Evolutionary conservation across 2,888 invertebrate species (phyloP), one percentile per base, ranked within the genome.

Genomic region (Glaucopsyche alexis): DNA sequence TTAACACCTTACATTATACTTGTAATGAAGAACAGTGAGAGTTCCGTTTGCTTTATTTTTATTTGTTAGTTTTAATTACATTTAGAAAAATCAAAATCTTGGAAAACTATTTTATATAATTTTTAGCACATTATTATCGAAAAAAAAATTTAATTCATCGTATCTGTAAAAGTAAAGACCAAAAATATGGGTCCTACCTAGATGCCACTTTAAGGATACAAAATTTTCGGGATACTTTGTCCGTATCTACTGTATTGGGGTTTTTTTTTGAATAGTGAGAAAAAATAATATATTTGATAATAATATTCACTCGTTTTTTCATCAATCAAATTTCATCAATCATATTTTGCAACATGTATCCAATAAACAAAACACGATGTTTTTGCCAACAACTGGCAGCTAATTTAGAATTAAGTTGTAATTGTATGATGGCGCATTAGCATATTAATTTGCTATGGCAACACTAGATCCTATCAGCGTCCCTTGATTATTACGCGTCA

Each of bases 401-500:
- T 76, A 77, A 78, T 78, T 79, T 78, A 77, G 78, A 73, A 74
- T 77, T 77, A 74, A 75, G 65, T 76, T 74, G 60, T 72, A 77
- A 77, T 75, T 74, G 80, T 79, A 83, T 83, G 83, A 83, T 80
- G 83, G 83, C 80, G 79, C 84, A 84, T 85, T 85, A 84, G 84
- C 82, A 84, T 86, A 84, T 85, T 83, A 84, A 85, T 83, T 85
- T 83, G 82, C 80, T 83, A 84, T 83, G 85, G 85, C 60, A 84
- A 81, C 75, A 74, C 74, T 81, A 81, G 87, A 86, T 88, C 80
- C 64, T 86, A 87, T 87, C 87, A 77, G 72, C 86, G 86, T 84
- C 84, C 85, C 85, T 82, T 78, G 79, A 80, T 82, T 84, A 89
- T 86, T 86, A 87, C 83, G 80, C 78, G 81, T 86, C 85, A 85